Evolutionary conservation across 2,888 invertebrate species (phyloP).

Genomic region (Drosophila lutescens): DNA sequence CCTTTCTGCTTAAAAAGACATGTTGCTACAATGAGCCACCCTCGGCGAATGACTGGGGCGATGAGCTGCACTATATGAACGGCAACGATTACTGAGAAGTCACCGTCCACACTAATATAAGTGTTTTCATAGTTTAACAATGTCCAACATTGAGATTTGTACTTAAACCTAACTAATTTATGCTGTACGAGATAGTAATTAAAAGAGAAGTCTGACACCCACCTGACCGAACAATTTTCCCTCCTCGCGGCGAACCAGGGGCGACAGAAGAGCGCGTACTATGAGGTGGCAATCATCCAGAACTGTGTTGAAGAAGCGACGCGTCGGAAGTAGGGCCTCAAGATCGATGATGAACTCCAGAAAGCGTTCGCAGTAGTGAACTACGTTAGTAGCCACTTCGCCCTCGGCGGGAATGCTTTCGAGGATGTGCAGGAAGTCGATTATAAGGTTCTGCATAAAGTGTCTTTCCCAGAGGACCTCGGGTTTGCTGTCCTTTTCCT

Average conservation of each 20-base stretch:
- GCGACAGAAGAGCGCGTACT: constrained; percentile 93
- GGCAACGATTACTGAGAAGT: constrained; percentile 84
- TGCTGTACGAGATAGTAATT: constrained; percentile 37
- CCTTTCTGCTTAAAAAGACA: constrained; percentile 90
- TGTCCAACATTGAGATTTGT: constrained; percentile 75
- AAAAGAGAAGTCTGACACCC: constrained; percentile 83
- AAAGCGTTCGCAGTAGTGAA: constrained; percentile 96
- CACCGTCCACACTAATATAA: constrained; percentile 32
- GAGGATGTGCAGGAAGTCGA: constrained; percentile 93
- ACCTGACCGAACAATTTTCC: constrained; percentile 97
- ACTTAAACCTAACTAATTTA: constrained; percentile 64
- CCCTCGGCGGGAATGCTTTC: constrained; percentile 89
- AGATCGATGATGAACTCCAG: constrained; percentile 98
- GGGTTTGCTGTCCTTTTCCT: constrained; percentile 87
- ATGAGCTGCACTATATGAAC: constrained; percentile 95
- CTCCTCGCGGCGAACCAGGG: constrained; percentile 89
- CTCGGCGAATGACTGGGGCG: constrained; percentile 93
- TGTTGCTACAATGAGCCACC: constrained; percentile 91
- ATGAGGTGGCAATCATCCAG: constrained; percentile 97
- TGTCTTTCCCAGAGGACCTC: constrained; percentile 92
- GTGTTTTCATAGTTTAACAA: constrained; percentile 68
- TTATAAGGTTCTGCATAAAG: constrained; percentile 91
- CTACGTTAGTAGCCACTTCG: constrained; percentile 86
- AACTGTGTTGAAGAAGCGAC: constrained; percentile 98
- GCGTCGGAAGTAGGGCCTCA: constrained; percentile 96